Base-by-base conservation (phyloP, 2,888 invertebrate genomes). In the Hydriomena furcata region DNA sequence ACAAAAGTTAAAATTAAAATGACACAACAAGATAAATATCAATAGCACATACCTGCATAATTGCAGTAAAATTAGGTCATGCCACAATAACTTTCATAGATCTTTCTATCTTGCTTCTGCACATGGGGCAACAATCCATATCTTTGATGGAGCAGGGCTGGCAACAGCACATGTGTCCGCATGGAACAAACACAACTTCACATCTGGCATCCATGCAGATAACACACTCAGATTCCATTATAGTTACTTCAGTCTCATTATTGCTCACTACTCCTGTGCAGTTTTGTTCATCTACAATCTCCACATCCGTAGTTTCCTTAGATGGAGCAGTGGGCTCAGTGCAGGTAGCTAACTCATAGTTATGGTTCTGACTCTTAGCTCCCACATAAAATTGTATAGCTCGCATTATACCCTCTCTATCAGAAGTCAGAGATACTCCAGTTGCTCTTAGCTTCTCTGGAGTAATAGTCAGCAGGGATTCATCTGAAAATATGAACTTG, bases 151-250 rank as follows among this genome's bases (percentile, higher is more conserved):
- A 93, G 84, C 97, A 97, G 40, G 79, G 75, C 41, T 91, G 80
- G 80, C 97, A 97, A 74, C 94, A 95, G 74, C 97, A 97, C 73
- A 96, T 93, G 80, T 97, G 97, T 46, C 97, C 97, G 76, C 97
- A 97, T 45, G 96, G 95, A 65, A 97, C 92, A 89, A 96, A 96
- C 68, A 97, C 94, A 41, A 96, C 91, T 77, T 94, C 93, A 63
- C 84, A 82, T 77, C 90, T 91, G 61, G 88, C 83, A 80, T 96
- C 96, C 93, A 97, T 93, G 77, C 97, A 97, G 64, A 97, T 92
- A 25, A 96, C 95, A 89, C 97, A 97, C 84, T 97, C 97, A 5
- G 93, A 90, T 55, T 87, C 87, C 32, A 74, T 74, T 27, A 77
- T 65, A 47, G 68, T 55, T 41, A 65, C 71, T 38, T 81, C 82